Evolutionary conservation across 37 sponge, comb jelly and placozoan genomes (phyloP), one percentile per base, ranked within the genome.

Genomic region (Oscarella lobularis): DNA sequence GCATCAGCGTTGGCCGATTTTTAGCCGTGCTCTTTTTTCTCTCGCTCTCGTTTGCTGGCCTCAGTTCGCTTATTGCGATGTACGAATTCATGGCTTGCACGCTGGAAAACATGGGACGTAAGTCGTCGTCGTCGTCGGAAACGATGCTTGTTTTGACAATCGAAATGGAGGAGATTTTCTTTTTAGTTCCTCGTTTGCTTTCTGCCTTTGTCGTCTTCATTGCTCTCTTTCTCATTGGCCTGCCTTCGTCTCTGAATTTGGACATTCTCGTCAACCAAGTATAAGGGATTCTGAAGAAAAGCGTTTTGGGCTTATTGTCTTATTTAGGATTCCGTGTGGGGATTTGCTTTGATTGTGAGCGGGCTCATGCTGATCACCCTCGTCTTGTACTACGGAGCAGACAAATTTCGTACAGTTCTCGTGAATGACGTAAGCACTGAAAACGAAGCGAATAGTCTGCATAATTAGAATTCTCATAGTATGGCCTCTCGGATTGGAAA

Each of bases 251-350:
- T 0, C 6, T 72, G 3, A 70, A 38, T 30, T 20, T 79, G 41
- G 73, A 79, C 37, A 39, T 79, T 14, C 34, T 79, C 6, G 72
- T 79, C 31, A 79, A 79, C 76, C 87, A 89, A 79, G 90, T 89
- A 4, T 4, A 68, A n/a, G n/a, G n/a, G n/a, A n/a, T n/a, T n/a
- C n/a, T n/a, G n/a, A n/a, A n/a, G n/a, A n/a, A n/a, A n/a, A n/a
- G n/a, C n/a, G n/a, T n/a, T n/a, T n/a, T n/a, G n/a, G n/a, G n/a
- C n/a, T n/a, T n/a, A n/a, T n/a, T 76, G 80, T 36, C 77, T 81
- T 60, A n/a, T n/a, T n/a, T 84, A 91, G 81, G 92, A 91, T 70
- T 48, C 67, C 37, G 86, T 85, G 67, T 91, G 92, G 92, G 82
- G 77, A 0, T 87, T 83, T 69, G 92, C 82, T n/a, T 48, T 87